Conservation (phyloP, 1,140 invertebrate species). For the Telenomus remus region DNA sequence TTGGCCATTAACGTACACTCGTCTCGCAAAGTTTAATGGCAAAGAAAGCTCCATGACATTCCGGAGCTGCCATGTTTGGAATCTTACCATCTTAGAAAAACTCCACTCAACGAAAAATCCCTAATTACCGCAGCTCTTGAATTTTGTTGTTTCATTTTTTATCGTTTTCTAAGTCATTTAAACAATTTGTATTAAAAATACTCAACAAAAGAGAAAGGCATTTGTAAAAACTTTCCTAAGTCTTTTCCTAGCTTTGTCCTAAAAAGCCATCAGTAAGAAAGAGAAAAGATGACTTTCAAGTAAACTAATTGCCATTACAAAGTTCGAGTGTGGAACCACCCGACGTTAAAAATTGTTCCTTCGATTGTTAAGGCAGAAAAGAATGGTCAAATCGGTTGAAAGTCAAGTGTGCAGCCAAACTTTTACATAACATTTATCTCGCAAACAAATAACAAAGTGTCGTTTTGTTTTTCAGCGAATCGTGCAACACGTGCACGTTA, state of each 20-base stretch:
- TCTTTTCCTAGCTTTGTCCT: too few species aligned
- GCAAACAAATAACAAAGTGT: conserved; percentile 52
- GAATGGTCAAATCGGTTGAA: conserved; percentile 10
- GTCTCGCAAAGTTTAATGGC: conserved; percentile 39
- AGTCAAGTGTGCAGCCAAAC: conserved; percentile 5
- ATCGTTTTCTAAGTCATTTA: too few species aligned
- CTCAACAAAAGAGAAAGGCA: too few species aligned
- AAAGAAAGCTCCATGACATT: conserved; percentile 31
- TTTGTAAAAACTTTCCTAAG: too few species aligned
- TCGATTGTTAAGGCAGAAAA: neutral
- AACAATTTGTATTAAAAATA: too few species aligned
- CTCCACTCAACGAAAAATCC: conserved; percentile 18
- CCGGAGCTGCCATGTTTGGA: conserved; percentile 21
- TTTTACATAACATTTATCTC: conserved; percentile 32
- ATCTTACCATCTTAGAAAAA: conserved; percentile 21
- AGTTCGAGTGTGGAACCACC: too few species aligned
- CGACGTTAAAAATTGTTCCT: neutral
- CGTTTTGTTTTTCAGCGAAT: conserved; percentile 48
- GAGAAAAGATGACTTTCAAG: too few species aligned
- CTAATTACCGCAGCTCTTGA: neutral
- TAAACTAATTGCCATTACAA: too few species aligned
- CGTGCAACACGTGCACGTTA: conserved; percentile 56
- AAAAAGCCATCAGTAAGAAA: too few species aligned
- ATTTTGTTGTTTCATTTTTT: neutral
- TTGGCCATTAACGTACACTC: conserved; percentile 19